Evolutionary conservation across 2,888 invertebrate species (phyloP).

Genomic region (Scrobipalpa atriplicella): DNA sequence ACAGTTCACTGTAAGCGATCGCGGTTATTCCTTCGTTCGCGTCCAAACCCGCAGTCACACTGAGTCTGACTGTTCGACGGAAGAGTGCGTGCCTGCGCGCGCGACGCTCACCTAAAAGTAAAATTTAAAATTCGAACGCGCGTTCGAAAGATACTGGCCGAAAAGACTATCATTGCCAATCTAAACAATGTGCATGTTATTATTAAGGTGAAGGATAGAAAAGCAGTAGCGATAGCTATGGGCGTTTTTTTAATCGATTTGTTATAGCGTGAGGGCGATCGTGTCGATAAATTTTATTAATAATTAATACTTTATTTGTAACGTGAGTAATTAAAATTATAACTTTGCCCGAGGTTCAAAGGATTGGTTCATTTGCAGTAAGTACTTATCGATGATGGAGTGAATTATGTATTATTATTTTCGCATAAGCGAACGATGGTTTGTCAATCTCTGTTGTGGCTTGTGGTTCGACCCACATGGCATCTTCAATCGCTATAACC

Average conservation of each 20-base stretch:
- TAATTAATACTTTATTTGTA: conserved; percentile 61
- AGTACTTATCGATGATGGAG: neutral
- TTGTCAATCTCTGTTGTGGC: conserved; percentile 30
- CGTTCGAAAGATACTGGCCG: conserved; percentile 46
- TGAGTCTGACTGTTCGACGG: conserved; percentile 74
- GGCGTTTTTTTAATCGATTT: conserved; percentile 61
- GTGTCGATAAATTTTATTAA: conserved; percentile 41
- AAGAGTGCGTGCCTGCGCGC: conserved; percentile 68
- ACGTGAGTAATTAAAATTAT: conserved; percentile 49
- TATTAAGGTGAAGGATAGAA: conserved; percentile 79
- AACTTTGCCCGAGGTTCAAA: neutral
- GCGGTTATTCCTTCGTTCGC: conserved; percentile 68
- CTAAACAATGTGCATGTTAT: conserved; percentile 51
- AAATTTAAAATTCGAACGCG: conserved; percentile 59
- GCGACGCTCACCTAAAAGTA: conserved; percentile 73
- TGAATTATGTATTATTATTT: neutral
- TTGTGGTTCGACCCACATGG: conserved; percentile 7
- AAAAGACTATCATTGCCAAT: conserved; percentile 57
- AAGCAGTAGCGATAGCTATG: conserved; percentile 52
- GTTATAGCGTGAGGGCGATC: conserved; percentile 49
- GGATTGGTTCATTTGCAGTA: neutral
- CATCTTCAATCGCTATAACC: conserved; percentile 8
- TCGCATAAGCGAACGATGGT: neutral
- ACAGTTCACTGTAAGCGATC: conserved; percentile 64
- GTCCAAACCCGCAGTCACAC: conserved; percentile 74